These are phyloP conservation scores for Hippopotamyrus pictus DNA, from an alignment of 2,797 vertebrate species.

Conservation along the genomic window DNA sequence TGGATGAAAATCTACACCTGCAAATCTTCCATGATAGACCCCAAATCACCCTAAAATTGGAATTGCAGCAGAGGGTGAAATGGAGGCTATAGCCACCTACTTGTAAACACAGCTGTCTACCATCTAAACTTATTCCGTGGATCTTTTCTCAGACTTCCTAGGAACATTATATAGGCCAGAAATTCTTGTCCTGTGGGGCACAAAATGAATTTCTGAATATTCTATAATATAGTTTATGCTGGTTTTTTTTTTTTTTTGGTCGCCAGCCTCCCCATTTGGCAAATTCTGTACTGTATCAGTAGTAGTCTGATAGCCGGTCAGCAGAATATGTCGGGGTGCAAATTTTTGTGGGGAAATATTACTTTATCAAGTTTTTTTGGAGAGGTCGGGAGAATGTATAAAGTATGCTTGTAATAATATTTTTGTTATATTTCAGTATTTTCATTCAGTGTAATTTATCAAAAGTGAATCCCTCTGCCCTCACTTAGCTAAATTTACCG, in stretches of 20 bases:
- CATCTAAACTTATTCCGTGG: neutral
- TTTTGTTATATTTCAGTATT: neutral
- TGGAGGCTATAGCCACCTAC: neutral
- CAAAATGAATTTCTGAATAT: neutral
- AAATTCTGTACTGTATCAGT: neutral
- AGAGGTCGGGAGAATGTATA: neutral
- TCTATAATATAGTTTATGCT: neutral
- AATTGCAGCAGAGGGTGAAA: neutral
- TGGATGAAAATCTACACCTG: neutral
- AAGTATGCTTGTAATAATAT: neutral
- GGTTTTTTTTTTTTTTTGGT: neutral
- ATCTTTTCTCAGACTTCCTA: neutral
- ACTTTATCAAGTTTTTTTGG: neutral
- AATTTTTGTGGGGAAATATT: neutral
- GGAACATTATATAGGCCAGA: neutral
- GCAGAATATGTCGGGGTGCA: neutral
- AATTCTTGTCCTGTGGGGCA: neutral
- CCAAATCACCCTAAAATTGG: neutral
- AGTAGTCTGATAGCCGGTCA: neutral
- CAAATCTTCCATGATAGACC: neutral
- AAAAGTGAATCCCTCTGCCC: neutral
- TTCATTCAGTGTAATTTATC: neutral
- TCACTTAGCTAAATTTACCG: neutral
- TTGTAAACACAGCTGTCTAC: neutral
- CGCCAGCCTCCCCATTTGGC: neutral